phyloP scores from a whole-genome alignment of 1,140 invertebrate species.

The Reticulitermes speratus region DNA sequence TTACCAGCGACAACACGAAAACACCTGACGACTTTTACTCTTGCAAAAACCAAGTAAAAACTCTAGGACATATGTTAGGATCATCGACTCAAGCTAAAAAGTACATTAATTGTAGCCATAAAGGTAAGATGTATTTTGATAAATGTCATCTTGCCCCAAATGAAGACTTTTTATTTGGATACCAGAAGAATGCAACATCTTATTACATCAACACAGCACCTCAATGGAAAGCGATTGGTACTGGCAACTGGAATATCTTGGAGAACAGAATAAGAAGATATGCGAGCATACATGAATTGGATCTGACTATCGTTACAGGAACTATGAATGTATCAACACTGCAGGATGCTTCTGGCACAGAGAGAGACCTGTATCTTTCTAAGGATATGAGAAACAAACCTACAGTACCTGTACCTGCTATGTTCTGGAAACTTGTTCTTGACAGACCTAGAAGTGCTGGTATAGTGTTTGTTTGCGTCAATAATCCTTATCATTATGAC shows the following conservation, averaged over 20 bases:
- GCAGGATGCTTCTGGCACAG: conserved; percentile 46
- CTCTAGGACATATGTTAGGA: conserved; percentile 40
- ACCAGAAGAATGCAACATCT: conserved; percentile 63
- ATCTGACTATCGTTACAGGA: conserved; percentile 58
- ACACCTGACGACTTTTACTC: conserved; percentile 34
- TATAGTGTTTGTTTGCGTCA: conserved; percentile 61
- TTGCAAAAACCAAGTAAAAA: conserved; percentile 35
- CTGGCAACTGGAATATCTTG: conserved; percentile 60
- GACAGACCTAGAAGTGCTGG: conserved; percentile 51
- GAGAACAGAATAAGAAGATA: conserved; percentile 50
- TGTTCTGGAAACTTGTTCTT: conserved; percentile 63
- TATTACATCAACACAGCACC: conserved; percentile 64
- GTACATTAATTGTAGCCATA: conserved; percentile 41
- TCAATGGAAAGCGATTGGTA: conserved; percentile 66
- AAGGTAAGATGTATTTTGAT: conserved; percentile 39
- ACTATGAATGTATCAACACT: conserved; percentile 54
- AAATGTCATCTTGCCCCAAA: conserved; percentile 67
- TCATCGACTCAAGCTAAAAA: conserved; percentile 40
- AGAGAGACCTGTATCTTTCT: conserved; percentile 51
- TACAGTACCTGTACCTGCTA: conserved; percentile 55
- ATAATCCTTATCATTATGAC: conserved; percentile 48
- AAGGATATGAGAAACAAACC: conserved; percentile 43
- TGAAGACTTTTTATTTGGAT: conserved; percentile 61
- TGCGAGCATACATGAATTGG: conserved; percentile 35
- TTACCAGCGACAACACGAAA: conserved; percentile 37